Evolutionary conservation across 2,888 invertebrate genomes (phyloP), one percentile per base, ranked within the genome.

Genomic region (Rhagonycha fulva): DNA sequence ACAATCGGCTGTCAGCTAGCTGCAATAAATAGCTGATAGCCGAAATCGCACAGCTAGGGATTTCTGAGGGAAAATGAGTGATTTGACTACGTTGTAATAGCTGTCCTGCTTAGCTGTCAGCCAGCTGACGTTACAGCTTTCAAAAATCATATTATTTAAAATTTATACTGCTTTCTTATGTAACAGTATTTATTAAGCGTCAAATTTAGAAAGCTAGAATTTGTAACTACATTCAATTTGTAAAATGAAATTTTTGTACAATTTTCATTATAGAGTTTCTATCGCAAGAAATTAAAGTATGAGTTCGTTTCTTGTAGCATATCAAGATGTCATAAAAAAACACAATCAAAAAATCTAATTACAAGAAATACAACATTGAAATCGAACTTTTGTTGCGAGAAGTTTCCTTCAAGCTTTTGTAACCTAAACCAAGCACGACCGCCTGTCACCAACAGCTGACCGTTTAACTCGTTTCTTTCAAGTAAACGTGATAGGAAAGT

Each of bases 361-460:
- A 74, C 70, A 70, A 26, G 14, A 61, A 28, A 74, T 67, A 67
- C 60, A 67, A 47, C 19, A 62, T 30, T n/a, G 60, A 14, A 47
- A 24, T 62, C 30, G 26, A 73, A 68, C 74, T 67, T 74, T 74
- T 67, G 74, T 70, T 74, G 61, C 67, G 28, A 74, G 28, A 67
- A 70, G 74, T 67, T 74, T 67, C 9, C 74, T 67, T 72, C 19
- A 24, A 23, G 63, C 76, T 78, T 78, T 79, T 80, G 78, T 74
- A 74, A 78, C 79, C 77, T 79, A 80, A 81, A 81, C 78, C 78
- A 76, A 79, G 79, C 77, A 77, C 80, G 81, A 77, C 78, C 76
- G 81, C 78, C 83, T 83, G 84, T 84, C 84, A 84, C 83, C 83
- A 80, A 78, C 84, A 84, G 84, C 84, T 84, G 84, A 83, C 84